Evolutionary conservation across 1,140 invertebrate species (phyloP).

Genomic region (Mesaphorura yosii): DNA sequence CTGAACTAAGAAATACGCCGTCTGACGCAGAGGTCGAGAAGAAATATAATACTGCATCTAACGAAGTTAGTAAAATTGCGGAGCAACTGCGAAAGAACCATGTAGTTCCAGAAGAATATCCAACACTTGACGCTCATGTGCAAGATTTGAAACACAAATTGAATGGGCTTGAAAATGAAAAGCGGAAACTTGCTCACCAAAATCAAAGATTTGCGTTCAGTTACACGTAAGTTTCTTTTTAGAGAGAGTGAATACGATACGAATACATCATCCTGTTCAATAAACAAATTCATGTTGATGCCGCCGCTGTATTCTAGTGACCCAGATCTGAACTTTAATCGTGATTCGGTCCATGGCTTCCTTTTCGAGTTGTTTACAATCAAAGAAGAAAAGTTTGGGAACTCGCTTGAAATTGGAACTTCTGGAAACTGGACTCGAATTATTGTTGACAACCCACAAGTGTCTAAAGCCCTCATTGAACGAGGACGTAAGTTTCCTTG

Average conservation of each 20-base stretch:
- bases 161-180: slow-evolving; percentile 6
- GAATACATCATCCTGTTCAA: neutral
- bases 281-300: slow-evolving; percentile 6
- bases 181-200: neutral
- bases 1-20: slow-evolving; percentile 57
- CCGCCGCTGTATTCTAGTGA: slow-evolving; percentile 38
- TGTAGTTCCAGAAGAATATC: slow-evolving; percentile 30
- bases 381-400: slow-evolving; percentile 54
- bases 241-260: too few species aligned
- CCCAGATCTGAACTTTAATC: slow-evolving; percentile 62
- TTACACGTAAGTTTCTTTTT: neutral
- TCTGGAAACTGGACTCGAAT: slow-evolving; percentile 66
- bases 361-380: slow-evolving; percentile 65
- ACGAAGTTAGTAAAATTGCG: slow-evolving; percentile 48
- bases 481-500: slow-evolving; percentile 43
- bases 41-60: slow-evolving; percentile 28
- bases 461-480: slow-evolving; percentile 71
- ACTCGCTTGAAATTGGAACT: slow-evolving; percentile 73
- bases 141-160: slow-evolving; percentile 3
- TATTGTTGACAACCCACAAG: slow-evolving; percentile 75
- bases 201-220: neutral
- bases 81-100: slow-evolving; percentile 48
- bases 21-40: slow-evolving; percentile 60
- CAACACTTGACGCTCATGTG: neutral
- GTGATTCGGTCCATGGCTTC: slow-evolving; percentile 61